phyloP scores from a whole-genome alignment of 1,140 invertebrate genomes.

The Neodiprion lecontei region DNA sequence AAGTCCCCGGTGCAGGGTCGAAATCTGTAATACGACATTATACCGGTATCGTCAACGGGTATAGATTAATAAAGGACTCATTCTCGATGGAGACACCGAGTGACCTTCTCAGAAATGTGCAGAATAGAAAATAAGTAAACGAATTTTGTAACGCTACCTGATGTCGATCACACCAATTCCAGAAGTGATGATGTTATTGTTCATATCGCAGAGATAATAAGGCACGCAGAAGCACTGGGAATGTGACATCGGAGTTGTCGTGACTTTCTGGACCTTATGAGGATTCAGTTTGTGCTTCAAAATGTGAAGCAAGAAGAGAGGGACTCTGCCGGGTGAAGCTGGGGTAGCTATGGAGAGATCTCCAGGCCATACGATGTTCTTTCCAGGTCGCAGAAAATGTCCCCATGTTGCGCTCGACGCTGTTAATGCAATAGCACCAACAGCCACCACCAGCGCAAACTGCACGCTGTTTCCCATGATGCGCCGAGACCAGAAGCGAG shows the following conservation, averaged over 20 bases:
- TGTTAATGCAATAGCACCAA: background rate
- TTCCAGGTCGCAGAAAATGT: background rate
- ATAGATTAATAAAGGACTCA: too few species aligned
- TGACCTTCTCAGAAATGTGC: background rate
- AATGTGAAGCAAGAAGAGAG: conserved; percentile 38
- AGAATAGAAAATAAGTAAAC: background rate
- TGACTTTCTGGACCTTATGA: conserved; percentile 37
- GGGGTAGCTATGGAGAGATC: background rate
- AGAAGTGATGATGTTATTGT: conserved; percentile 60
- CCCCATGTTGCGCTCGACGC: background rate
- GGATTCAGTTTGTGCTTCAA: conserved; percentile 44
- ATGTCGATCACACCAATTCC: conserved; percentile 63
- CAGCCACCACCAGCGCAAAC: background rate
- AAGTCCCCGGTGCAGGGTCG: conserved; percentile 44
- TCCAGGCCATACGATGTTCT: conserved; percentile 8
- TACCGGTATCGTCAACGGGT: background rate
- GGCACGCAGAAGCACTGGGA: conserved; percentile 58
- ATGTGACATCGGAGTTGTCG: background rate
- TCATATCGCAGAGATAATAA: conserved; percentile 65
- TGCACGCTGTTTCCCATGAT: background rate
- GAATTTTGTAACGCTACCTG: conserved; percentile 43
- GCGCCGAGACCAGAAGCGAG: background rate
- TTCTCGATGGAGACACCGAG: too few species aligned
- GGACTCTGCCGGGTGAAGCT: background rate
- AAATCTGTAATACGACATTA: conserved; percentile 27